Percentiles rank a stretch among this genome's conserved stretches.
Conservation (phyloP, 2,113 vertebrate genomes). For the Myocastor coypus region DNA sequence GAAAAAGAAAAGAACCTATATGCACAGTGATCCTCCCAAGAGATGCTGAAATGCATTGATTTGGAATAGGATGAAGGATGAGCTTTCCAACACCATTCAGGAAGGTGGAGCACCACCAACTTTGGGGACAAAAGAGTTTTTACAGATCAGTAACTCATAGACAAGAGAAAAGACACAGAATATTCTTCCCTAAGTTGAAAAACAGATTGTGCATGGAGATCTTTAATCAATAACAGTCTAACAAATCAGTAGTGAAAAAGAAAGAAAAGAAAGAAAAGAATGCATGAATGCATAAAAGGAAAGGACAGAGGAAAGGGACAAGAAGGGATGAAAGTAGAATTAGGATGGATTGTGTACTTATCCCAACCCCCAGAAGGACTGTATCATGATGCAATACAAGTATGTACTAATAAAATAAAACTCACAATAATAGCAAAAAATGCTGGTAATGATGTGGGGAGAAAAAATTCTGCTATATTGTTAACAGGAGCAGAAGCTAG, state of each 20-base stretch:
- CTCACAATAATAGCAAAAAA: too few species aligned
- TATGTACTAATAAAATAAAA: too few species aligned
- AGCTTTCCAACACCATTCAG: conserved; percentile 80
- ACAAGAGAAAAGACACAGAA: conserved; percentile 81
- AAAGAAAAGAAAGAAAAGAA: not conserved
- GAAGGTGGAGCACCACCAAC: conserved; percentile 65
- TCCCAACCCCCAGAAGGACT: not conserved
- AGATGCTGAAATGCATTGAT: conserved; percentile 76
- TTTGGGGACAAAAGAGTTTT: conserved; percentile 81
- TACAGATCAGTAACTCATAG: conserved; percentile 85
- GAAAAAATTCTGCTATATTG: too few species aligned
- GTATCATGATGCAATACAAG: too few species aligned
- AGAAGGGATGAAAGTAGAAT: not conserved
- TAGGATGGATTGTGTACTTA: not conserved
- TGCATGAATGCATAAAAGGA: not conserved
- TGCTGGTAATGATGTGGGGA: too few species aligned
- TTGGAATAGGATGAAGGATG: conserved; percentile 76
- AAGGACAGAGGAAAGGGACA: not conserved
- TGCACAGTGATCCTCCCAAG: conserved; percentile 57
- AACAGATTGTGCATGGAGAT: conserved; percentile 81
- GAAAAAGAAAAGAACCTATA: too few species aligned
- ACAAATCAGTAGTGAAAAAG: conserved; percentile 86
- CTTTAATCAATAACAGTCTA: conserved; percentile 84
- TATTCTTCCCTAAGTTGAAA: conserved; percentile 82
- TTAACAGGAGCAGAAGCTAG: too few species aligned